Evolutionary conservation across 2,113 vertebrate species (phyloP).

Genomic region (Narcine bancroftii): DNA sequence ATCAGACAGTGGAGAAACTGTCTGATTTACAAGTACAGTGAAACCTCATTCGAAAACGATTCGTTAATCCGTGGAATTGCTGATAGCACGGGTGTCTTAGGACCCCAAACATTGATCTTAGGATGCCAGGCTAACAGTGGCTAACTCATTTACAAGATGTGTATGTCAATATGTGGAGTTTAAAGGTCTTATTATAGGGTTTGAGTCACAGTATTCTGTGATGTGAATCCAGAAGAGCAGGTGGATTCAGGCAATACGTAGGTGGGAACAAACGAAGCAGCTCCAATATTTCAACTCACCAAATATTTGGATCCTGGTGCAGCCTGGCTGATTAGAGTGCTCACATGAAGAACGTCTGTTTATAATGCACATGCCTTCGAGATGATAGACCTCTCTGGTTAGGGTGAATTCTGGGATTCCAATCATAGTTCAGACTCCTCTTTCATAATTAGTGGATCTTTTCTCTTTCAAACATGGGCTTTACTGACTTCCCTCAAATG

Average conservation of each 20-base stretch:
- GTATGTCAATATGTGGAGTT: too few species aligned
- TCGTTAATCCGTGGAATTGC: too few species aligned
- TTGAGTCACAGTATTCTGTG: neutral
- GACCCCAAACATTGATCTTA: too few species aligned
- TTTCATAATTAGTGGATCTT: neutral
- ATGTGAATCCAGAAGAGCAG: neutral
- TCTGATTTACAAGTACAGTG: too few species aligned
- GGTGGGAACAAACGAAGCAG: neutral
- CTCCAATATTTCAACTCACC: neutral
- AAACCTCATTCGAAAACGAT: too few species aligned
- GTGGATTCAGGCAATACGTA: neutral
- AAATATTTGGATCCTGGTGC: neutral
- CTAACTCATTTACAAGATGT: too few species aligned
- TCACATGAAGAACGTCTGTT: neutral
- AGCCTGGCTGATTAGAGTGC: neutral
- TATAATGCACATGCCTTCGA: neutral
- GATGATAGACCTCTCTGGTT: neutral
- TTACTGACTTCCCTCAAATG: neutral
- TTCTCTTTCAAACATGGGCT: neutral
- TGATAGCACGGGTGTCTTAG: too few species aligned
- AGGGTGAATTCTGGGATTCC: neutral
- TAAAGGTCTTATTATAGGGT: too few species aligned
- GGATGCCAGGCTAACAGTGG: too few species aligned
- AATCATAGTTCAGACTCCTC: neutral
- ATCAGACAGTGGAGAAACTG: too few species aligned